Evolutionary conservation across 2,888 invertebrate genomes (phyloP), one percentile per base, ranked within the genome.

Genomic region (Pandemis corylana): DNA sequence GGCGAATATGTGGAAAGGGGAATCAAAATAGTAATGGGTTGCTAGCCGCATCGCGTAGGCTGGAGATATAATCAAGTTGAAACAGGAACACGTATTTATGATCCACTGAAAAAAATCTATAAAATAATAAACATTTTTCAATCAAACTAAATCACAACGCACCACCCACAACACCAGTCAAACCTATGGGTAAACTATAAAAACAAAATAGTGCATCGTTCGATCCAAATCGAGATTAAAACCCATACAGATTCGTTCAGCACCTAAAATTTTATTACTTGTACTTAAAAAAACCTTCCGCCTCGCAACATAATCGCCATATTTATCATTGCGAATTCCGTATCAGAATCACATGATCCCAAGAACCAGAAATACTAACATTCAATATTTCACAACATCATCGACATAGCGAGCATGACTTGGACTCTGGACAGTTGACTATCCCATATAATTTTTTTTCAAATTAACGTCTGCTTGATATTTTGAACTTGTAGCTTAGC

Each of bases 191-290:
- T 9, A 46, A 49, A 36, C 10, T 46, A 5, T 20, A 63, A 62
- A 66, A 49, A 49, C 46, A 44, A 62, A 59, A 66, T 62, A 64
- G 66, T 62, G 41, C 62, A 62, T 7, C 36, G 53, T 53, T 20
- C 20, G 51, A 20, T 67, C 49, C 12, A 42, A 20, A 49, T n/a
- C 68, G 36, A 46, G 56, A 73, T 73, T 73, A 56, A 64, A 36
- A 64, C 41, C 67, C 56, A 68, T 68, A 68, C 49, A 56, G 46
- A 73, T 73, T 68, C 46, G 68, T 63, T 73, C 42, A 46, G 68
- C 64, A 64, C 36, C 44, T 41, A 56, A 68, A 68, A 56, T 28
- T 46, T 68, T 42, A 62, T 68, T 53, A 28, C 66, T 5, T 49
- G 66, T 59, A 56, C 36, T 3, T 51, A 15, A n/a, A 15, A n/a